Base-by-base conservation (phyloP, 2,797 vertebrate genomes). In the Melanitta fusca region DNA sequence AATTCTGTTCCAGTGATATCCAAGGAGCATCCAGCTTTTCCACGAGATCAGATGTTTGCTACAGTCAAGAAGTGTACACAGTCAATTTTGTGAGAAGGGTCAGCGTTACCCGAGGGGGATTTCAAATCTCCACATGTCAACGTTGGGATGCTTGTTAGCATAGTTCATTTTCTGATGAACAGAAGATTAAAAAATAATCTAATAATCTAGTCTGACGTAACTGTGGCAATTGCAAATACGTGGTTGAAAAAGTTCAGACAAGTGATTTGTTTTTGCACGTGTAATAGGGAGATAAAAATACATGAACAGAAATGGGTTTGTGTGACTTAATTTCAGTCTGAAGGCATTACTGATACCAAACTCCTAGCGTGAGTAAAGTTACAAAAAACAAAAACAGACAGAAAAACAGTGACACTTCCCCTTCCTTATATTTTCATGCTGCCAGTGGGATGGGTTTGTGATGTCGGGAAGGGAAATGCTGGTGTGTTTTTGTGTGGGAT, bases 101-200 rank as follows among this genome's bases (percentile, higher is more conserved):
- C 11, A 49, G 30, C 0, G 0, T 28, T 58, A n/a, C 0, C 1
- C 38, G 45, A 79, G 8, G 47, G 1, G 1, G 19, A n/a, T 85
- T 84, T 89, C 24, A 22, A 28, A 71, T 11, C 16, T 32, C 38
- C 24, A 7, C 12, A 3, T 54, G 32, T 73, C 20, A 32, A 34
- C 32, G 7, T n/a, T 16, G 56, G 77, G 81, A 16, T 3, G 5
- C 27, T 54, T 16, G 28, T 15, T 1, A 27, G 28, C 20, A 7
- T 2, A 73, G 24, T 25, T 49, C 24, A 3, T 49, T 7, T 49
- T 49, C 49, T 49, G 65, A 60, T 19, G 25, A 70, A 54, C 0
- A 49, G 15, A 73, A 70, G 19, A 49, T 10, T 11, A 27, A 53
- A 49, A 87, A 70, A 61, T 17, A 3, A 10, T 5, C 27, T 56